A percentile compares a stretch with the other conserved stretches of the same genome.
These are phyloP conservation scores for Panthera leo DNA, from an alignment of 2,113 vertebrate species.

Conservation along the genomic window DNA sequence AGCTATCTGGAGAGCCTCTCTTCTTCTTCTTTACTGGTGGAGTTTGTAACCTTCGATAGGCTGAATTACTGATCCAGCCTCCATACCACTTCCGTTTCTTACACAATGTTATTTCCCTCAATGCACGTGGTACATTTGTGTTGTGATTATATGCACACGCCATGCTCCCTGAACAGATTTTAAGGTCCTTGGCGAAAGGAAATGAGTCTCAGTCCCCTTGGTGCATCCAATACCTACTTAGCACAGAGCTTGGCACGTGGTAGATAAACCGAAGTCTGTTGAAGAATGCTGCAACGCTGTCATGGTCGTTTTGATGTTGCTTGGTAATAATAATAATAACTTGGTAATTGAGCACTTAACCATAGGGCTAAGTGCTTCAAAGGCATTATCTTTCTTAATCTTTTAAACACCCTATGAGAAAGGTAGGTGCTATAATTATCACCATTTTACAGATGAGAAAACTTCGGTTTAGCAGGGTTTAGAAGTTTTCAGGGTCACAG, in stretches of 20 bases:
- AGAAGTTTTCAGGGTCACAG: background rate
- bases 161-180: background rate
- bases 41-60: background rate
- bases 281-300: background rate
- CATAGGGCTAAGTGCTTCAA: background rate
- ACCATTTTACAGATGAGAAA: background rate
- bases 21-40: background rate
- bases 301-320: background rate
- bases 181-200: background rate
- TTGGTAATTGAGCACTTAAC: background rate
- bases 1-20: background rate
- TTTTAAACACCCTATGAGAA: background rate
- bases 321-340: background rate
- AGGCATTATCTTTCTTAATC: background rate
- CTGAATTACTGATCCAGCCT: background rate
- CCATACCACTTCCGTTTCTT: background rate
- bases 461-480: background rate
- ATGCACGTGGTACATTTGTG: background rate
- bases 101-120: background rate
- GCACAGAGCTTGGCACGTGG: background rate
- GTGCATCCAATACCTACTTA: background rate
- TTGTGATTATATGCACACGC: background rate
- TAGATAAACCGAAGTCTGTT: background rate
- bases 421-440: background rate
- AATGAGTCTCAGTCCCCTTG: background rate